Base-by-base conservation (phyloP, 1,140 invertebrate species). In the Zaprionus vittiger region DNA sequence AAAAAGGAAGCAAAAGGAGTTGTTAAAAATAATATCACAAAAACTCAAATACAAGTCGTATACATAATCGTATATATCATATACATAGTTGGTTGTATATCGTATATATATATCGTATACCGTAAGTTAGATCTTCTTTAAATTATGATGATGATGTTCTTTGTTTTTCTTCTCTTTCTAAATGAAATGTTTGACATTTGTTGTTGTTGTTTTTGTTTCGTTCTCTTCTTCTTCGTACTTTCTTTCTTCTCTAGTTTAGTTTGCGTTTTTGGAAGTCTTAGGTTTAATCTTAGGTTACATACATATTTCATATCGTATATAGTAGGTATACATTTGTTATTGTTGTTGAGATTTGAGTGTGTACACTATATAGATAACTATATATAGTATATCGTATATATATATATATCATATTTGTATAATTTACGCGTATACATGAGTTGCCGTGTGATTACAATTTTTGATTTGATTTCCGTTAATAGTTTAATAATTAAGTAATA, bases 1-100 rank as follows among this genome's bases (percentile, higher is more conserved):
- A 79, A 61, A 81, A 76, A 76, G 84, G 84, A 87, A 87, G 81
- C 84, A 17, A 83, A 83, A 52, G 72, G 78, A 57, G 68, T 69
- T 85, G 31, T 84, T 89, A 89, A 57, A 87, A 87, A 87, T 87
- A 87, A 87, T 87, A 87, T 87, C 84, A 87, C 84, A 87, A 89
- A 84, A 87, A 87, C 83, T 89, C 68, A 87, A 87, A 84, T 89
- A 89, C 69, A 87, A 87, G 81, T 87, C 81, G 84, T 87, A 87
- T 84, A 89, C 80, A 69, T 79, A 80, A 24, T 61, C 20, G 17
- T 67, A 57, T 69, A 78, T 74, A 76, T 76, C 56, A 34, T 81
- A 79, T 54, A 69, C 68, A 70, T 68, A 73, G 56, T 63, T 64
- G 22, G 41, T 55, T 38, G 31, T 34, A 34, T 34, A 34, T 34